These are phyloP conservation scores for Cantharis rufa DNA, from an alignment of 2,888 invertebrate species.

Conservation along the genomic window DNA sequence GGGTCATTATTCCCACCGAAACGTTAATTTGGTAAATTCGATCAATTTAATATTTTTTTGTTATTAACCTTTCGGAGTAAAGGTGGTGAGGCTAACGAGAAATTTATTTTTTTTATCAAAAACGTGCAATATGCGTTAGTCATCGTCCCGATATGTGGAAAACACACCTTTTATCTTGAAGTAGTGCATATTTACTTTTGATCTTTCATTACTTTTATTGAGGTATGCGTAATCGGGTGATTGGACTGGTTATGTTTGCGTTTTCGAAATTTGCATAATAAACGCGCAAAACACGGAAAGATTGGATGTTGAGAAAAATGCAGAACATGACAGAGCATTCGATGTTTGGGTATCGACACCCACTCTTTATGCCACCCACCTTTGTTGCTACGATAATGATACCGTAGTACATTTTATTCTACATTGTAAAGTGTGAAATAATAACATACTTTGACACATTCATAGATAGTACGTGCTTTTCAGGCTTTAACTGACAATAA, in stretches of 20 bases:
- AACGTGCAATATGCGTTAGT: neutral
- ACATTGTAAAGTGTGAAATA: constrained; percentile 26
- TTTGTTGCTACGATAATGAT: constrained; percentile 27
- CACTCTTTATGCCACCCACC: constrained; percentile 18
- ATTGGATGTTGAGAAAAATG: constrained; percentile 4
- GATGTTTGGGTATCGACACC: constrained; percentile 26
- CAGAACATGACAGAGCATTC: constrained; percentile 19
- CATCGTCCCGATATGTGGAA: neutral
- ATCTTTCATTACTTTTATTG: neutral
- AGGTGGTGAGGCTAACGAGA: constrained; percentile 7
- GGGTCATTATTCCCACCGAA: constrained; percentile 32
- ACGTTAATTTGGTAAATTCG: constrained; percentile 30
- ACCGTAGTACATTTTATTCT: constrained; percentile 28
- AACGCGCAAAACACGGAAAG: neutral
- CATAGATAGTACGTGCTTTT: constrained; percentile 25
- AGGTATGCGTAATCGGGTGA: neutral
- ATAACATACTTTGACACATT: constrained; percentile 27
- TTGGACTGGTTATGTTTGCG: neutral
- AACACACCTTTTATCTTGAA: neutral
- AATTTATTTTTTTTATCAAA: neutral
- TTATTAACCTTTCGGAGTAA: constrained; percentile 8
- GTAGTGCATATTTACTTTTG: neutral
- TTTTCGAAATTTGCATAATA: neutral
- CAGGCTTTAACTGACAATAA: constrained; percentile 20
- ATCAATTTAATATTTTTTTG: constrained; percentile 34